Conservation (phyloP, 2,888 invertebrate species). For the Fabriciana adippe region DNA sequence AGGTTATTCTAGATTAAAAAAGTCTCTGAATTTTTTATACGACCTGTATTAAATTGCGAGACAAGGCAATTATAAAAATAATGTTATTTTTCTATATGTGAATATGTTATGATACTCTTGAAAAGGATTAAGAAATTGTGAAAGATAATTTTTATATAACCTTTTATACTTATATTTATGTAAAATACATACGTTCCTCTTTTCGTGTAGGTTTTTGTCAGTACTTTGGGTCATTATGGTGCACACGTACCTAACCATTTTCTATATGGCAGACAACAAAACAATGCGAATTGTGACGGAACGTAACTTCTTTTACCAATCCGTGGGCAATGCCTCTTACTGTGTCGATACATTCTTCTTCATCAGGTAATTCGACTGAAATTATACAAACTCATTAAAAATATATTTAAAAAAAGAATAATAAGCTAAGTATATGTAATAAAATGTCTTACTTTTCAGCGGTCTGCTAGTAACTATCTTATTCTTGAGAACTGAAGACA, state of each 20-base stretch:
- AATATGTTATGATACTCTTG: too few species aligned
- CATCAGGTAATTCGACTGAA: slow-evolving; percentile 84
- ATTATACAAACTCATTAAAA: slow-evolving; percentile 5
- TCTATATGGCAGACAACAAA: slow-evolving; percentile 89
- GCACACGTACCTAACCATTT: slow-evolving; percentile 91
- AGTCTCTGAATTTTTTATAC: too few species aligned
- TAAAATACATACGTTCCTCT: slow-evolving; percentile 13
- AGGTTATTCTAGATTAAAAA: too few species aligned
- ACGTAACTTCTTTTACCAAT: slow-evolving; percentile 89
- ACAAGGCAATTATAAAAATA: too few species aligned
- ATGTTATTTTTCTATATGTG: too few species aligned
- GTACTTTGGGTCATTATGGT: slow-evolving; percentile 93
- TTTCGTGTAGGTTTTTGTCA: slow-evolving; percentile 83
- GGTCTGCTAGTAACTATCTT: slow-evolving; percentile 88
- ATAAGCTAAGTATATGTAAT: slow-evolving; percentile 1
- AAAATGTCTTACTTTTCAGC: slow-evolving; percentile 67
- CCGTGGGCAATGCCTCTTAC: slow-evolving; percentile 92
- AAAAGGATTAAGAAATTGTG: too few species aligned
- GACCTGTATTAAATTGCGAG: too few species aligned
- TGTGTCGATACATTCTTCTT: slow-evolving; percentile 94
- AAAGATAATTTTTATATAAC: too few species aligned
- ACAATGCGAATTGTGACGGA: slow-evolving; percentile 87
- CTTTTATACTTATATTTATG: too few species aligned
- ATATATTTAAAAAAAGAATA: neutral
- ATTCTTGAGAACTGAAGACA: slow-evolving; percentile 85